These are phyloP conservation scores for Dasyprocta punctata DNA, from an alignment of 2,113 vertebrate species.

Conservation along the genomic window DNA sequence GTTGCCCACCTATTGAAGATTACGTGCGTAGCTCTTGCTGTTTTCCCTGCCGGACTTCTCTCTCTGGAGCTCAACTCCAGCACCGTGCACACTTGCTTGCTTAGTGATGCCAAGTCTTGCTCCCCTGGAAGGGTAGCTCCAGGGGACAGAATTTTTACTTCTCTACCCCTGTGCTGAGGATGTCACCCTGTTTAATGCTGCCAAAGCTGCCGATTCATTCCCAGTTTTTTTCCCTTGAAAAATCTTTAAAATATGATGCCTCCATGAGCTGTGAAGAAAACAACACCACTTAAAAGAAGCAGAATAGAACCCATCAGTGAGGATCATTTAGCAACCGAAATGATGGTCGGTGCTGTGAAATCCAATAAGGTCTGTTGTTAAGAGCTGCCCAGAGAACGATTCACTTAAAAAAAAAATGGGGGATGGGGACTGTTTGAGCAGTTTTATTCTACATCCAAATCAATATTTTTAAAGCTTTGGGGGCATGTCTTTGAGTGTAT, in stretches of 20 bases:
- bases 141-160: not conserved
- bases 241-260: not conserved
- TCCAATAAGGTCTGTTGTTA: constrained; percentile 34
- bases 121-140: not conserved
- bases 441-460: constrained; percentile 60
- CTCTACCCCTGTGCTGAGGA: not conserved
- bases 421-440: not conserved
- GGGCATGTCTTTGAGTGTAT: constrained; percentile 56
- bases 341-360: constrained; percentile 2
- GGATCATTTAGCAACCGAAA: not conserved
- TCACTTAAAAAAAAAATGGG: not conserved
- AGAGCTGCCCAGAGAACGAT: constrained; percentile 54
- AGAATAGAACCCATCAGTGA: not conserved
- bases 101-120: not conserved
- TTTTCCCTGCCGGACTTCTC: not conserved
- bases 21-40: accelerated
- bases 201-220: not conserved
- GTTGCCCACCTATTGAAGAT: not conserved
- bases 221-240: constrained; percentile 35
- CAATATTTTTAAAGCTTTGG: constrained; percentile 63
- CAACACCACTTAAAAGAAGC: not conserved
- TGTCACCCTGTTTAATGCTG: not conserved
- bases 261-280: constrained; percentile 39
- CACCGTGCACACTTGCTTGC: not conserved
- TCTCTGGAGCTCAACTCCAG: accelerated